These are phyloP conservation scores for Toxotes jaculatrix DNA, from an alignment of 2,113 vertebrate species.

Conservation along the genomic window DNA sequence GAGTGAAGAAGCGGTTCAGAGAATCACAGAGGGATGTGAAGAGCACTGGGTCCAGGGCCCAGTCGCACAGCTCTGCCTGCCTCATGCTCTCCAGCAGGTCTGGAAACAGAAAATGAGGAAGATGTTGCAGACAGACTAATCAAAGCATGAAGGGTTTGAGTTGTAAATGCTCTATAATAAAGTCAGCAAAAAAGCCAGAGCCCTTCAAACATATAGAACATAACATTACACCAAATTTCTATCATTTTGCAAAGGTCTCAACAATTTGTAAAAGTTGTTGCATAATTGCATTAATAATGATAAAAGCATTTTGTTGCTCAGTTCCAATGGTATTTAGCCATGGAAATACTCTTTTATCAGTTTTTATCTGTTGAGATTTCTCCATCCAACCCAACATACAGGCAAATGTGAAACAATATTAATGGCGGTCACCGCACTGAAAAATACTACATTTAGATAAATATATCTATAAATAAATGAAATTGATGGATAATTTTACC, in stretches of 20 bases:
- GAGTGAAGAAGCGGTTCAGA: slow-evolving; percentile 86
- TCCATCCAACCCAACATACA: background rate
- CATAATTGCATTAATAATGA: background rate
- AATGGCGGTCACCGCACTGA: background rate
- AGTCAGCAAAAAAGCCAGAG: background rate
- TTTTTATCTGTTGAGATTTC: background rate
- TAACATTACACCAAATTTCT: background rate
- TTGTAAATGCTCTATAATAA: background rate
- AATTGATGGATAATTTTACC: background rate
- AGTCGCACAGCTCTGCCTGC: slow-evolving; percentile 86
- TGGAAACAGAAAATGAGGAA: slow-evolving; percentile 47
- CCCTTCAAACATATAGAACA: background rate
- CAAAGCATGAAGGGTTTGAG: background rate
- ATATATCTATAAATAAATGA: too few relatives aligned
- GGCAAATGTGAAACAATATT: too few relatives aligned
- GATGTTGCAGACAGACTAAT: background rate
- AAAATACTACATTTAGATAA: background rate
- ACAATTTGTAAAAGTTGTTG: background rate
- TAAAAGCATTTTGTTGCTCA: background rate
- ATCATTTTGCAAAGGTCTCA: background rate
- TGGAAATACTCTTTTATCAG: background rate
- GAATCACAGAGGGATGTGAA: slow-evolving; percentile 88
- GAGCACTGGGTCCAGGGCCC: slow-evolving; percentile 82
- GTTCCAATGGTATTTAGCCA: background rate
- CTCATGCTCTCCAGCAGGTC: slow-evolving; percentile 86